Evolutionary conservation across 2,888 invertebrate genomes (phyloP).

Genomic region (Ectemnius continuus): DNA sequence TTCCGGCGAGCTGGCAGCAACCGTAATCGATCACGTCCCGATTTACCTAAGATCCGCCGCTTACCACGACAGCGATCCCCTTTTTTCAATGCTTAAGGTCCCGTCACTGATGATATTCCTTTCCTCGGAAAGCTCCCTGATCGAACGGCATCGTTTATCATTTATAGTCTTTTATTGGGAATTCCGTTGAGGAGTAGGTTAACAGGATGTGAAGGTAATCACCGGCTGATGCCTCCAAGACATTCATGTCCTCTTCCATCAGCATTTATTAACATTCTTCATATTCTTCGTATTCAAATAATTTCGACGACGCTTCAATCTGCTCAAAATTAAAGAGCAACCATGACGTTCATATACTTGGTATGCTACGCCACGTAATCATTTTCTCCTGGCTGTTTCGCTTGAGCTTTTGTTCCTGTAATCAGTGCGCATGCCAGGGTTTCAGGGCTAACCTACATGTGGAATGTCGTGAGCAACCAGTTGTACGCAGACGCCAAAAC

Average conservation of each 20-base stretch:
- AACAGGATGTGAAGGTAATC: neutral
- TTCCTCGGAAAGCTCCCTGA: neutral
- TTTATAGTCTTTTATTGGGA: conserved; percentile 5
- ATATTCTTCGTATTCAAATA: conserved; percentile 26
- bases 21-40: conserved; percentile 6
- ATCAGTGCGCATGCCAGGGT: conserved; percentile 37
- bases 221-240: too few relatives aligned
- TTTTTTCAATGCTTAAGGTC: conserved; percentile 1
- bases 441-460: conserved; percentile 6
- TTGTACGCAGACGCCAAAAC: conserved; percentile 40
- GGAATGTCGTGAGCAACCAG: conserved; percentile 35
- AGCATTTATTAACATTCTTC: conserved; percentile 42
- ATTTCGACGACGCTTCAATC: too few relatives aligned
- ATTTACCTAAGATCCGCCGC: conserved; percentile 5
- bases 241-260: neutral
- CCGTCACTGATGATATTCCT: neutral
- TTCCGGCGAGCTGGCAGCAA: neutral
- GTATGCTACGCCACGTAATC: neutral
- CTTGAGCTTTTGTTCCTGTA: conserved; percentile 34
- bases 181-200: neutral
- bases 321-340: too few relatives aligned
- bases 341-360: too few relatives aligned
- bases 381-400: neutral
- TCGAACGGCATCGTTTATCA: conserved; percentile 10
- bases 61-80: neutral